A percentile compares a stretch with the other conserved stretches of the same genome.
Conservation (phyloP, 2,113 vertebrate genomes). For the Uria lomvia region DNA sequence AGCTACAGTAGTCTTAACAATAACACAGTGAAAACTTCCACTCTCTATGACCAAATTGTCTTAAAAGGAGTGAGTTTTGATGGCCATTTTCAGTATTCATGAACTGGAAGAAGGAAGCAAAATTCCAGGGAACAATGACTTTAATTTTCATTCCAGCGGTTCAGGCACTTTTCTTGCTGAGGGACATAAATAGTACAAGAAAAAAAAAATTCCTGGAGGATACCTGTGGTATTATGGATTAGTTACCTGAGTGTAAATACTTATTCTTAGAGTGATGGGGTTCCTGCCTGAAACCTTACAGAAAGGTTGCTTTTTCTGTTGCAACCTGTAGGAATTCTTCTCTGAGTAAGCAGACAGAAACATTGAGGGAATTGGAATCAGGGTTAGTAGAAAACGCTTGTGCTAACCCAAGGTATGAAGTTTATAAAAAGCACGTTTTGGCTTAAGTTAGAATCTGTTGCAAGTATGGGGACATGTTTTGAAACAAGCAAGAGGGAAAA, state of each 20-base stretch:
- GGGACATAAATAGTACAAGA: not conserved
- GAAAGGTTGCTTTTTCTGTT: not conserved
- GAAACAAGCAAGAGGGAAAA: not conserved
- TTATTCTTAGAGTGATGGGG: not conserved
- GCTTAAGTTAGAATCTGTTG: not conserved
- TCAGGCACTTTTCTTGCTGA: not conserved
- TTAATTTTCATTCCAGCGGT: not conserved
- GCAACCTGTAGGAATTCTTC: not conserved
- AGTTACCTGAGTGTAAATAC: not conserved
- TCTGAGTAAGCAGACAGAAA: not conserved
- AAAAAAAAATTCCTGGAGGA: not conserved
- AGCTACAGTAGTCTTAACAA: not conserved
- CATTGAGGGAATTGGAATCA: not conserved
- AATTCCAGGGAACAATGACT: not conserved
- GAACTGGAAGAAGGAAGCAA: not conserved
- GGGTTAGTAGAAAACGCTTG: not conserved
- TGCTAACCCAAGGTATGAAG: not conserved
- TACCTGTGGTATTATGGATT: not conserved
- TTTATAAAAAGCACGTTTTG: not conserved
- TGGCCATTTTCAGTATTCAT: not conserved
- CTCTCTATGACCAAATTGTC: not conserved
- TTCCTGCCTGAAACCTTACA: not conserved
- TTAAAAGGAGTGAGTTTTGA: not conserved
- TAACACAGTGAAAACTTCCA: not conserved
- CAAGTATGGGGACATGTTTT: not conserved